phyloP scores from a whole-genome alignment of 2,888 invertebrate species.

The Erebia aethiops region DNA sequence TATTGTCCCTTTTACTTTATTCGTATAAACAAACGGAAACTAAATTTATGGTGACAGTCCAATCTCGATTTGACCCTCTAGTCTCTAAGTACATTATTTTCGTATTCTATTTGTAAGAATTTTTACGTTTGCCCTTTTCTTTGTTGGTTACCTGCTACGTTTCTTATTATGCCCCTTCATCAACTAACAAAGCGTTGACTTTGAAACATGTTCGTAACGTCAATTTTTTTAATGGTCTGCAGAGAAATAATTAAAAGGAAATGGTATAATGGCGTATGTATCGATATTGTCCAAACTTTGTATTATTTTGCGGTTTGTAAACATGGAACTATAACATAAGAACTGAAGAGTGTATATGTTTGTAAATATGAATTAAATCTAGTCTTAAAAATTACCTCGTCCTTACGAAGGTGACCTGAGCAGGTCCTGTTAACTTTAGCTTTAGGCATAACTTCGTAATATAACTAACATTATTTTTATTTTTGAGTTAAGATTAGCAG shows the following conservation, averaged over 20 bases:
- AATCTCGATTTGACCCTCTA: not conserved
- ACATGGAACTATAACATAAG: too few relatives aligned
- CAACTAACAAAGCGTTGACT: not conserved
- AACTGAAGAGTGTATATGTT: too few relatives aligned
- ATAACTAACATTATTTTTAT: too few relatives aligned
- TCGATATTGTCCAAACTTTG: too few relatives aligned
- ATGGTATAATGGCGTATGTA: not conserved
- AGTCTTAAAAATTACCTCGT: too few relatives aligned
- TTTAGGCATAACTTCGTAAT: too few relatives aligned
- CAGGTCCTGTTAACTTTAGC: too few relatives aligned
- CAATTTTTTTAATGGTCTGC: not conserved
- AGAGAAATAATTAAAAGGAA: not conserved
- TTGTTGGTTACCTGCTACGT: not conserved
- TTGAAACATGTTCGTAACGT: not conserved
- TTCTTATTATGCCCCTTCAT: not conserved
- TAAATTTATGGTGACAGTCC: not conserved
- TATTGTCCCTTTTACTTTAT: not conserved
- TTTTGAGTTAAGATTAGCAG: too few relatives aligned
- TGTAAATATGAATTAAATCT: too few relatives aligned
- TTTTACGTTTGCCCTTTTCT: not conserved
- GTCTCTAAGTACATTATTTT: not conserved
- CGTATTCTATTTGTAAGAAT: not conserved
- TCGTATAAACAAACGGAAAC: not conserved
- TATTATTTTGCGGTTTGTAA: too few relatives aligned
- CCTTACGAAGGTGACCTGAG: too few relatives aligned